Conservation (phyloP, 1,140 invertebrate species). For the Bombus fervidus region DNA sequence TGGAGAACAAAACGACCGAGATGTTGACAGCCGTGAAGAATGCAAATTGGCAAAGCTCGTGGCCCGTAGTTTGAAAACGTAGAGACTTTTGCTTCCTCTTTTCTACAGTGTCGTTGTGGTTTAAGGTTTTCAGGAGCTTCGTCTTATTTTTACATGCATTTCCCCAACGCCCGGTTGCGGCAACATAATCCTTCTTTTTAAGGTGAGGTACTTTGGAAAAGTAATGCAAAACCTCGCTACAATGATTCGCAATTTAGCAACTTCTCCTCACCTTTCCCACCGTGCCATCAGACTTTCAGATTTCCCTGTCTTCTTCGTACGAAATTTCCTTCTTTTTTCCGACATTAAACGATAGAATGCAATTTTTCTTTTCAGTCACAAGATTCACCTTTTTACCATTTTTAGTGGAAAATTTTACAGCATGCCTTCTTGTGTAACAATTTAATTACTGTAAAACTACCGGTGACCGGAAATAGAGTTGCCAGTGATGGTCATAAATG, state of each 20-base stretch:
- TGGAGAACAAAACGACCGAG: neutral
- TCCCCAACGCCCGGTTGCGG: neutral
- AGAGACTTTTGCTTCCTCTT: neutral
- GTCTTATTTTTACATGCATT: conserved; percentile 8
- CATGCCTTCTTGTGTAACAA: too few species aligned
- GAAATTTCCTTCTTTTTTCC: neutral
- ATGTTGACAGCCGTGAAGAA: neutral
- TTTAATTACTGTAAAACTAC: too few species aligned
- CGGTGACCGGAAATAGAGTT: too few species aligned
- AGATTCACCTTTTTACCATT: neutral
- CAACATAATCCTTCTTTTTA: neutral
- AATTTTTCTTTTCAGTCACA: neutral
- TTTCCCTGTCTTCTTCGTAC: neutral
- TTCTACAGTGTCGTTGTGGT: neutral
- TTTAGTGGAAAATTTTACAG: neutral
- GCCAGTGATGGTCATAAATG: too few species aligned
- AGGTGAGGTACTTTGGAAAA: neutral
- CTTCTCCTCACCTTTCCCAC: neutral
- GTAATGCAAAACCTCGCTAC: neutral
- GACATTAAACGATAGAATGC: neutral
- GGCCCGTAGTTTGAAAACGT: neutral
- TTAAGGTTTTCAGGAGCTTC: neutral
- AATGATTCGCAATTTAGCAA: conserved; percentile 15
- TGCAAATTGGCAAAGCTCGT: conserved; percentile 4
- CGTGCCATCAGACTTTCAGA: neutral